These are phyloP conservation scores for Pherbina coryleti DNA, from an alignment of 2,888 invertebrate genomes.

Conservation along the genomic window DNA sequence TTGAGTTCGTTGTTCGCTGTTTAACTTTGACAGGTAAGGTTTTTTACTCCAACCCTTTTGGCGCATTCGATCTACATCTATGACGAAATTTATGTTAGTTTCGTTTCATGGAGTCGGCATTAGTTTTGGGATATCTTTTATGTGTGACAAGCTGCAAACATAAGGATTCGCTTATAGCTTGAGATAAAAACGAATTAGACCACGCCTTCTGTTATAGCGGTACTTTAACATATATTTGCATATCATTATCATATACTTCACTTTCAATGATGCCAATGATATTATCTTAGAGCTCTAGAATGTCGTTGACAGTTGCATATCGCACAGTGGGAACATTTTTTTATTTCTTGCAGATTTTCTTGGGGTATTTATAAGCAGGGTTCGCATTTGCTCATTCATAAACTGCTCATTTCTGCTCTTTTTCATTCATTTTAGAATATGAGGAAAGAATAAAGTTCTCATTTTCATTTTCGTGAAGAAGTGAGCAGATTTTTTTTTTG, in stretches of 20 bases:
- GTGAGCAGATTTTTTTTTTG: too few species aligned
- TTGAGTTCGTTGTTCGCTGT: constrained; percentile 30
- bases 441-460: too few species aligned
- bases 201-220: constrained; percentile 66
- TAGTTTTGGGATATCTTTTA: constrained; percentile 28
- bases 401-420: too few species aligned
- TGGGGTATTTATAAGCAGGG: too few species aligned
- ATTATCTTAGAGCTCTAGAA: background rate
- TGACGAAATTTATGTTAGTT: constrained; percentile 65
- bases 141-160: background rate
- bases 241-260: constrained; percentile 33
- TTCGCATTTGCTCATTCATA: too few species aligned
- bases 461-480: too few species aligned
- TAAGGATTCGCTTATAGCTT: constrained; percentile 18
- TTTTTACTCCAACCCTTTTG: background rate
- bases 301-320: constrained; percentile 30
- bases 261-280: constrained; percentile 19
- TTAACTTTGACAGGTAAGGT: constrained; percentile 26
- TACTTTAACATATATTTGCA: constrained; percentile 52
- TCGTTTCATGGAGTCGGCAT: constrained; percentile 43
- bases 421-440: too few species aligned
- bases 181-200: constrained; percentile 57
- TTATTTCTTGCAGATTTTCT: too few species aligned
- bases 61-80: constrained; percentile 47
- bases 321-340: constrained; percentile 10